Percentiles rank a stretch among this genome's conserved stretches.
phyloP scores from a whole-genome alignment of 2,113 vertebrate species.

The Silurus meridionalis region DNA sequence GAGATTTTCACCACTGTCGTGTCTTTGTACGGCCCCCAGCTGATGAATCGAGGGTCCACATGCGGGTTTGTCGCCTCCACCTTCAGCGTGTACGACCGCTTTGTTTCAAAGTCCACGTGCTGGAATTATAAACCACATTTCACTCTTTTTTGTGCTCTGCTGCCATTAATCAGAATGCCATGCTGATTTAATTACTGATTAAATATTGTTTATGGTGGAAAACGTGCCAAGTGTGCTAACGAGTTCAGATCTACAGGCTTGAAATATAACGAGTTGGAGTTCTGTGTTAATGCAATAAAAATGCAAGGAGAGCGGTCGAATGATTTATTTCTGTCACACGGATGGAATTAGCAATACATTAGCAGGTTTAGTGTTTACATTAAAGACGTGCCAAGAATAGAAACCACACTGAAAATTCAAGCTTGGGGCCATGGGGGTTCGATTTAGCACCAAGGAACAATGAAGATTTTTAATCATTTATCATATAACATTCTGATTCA shows the following conservation, averaged over 20 bases:
- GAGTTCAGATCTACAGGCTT: not conserved
- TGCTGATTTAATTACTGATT: conserved; percentile 20
- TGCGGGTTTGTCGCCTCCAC: conserved; percentile 91
- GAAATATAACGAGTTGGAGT: not conserved
- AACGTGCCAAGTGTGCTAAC: not conserved
- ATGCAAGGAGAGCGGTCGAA: not conserved
- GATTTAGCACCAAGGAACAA: not conserved
- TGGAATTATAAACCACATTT: conserved; percentile 58
- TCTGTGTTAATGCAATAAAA: not conserved
- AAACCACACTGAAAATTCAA: not conserved
- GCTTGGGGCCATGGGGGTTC: too few relatives aligned
- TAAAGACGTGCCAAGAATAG: not conserved
- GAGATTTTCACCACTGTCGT: conserved; percentile 89
- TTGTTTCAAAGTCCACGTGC: conserved; percentile 92
- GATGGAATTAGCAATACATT: not conserved
- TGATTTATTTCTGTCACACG: not conserved
- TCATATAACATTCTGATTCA: not conserved
- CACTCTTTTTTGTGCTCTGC: not conserved
- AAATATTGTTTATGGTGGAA: conserved; percentile 19
- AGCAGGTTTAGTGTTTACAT: not conserved
- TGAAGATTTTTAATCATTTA: not conserved
- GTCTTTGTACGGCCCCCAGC: conserved; percentile 95
- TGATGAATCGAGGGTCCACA: conserved; percentile 87
- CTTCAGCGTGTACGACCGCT: conserved; percentile 87
- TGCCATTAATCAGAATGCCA: conserved; percentile 6